Conservation (phyloP, 2,113 vertebrate genomes). For the Caretta caretta region DNA sequence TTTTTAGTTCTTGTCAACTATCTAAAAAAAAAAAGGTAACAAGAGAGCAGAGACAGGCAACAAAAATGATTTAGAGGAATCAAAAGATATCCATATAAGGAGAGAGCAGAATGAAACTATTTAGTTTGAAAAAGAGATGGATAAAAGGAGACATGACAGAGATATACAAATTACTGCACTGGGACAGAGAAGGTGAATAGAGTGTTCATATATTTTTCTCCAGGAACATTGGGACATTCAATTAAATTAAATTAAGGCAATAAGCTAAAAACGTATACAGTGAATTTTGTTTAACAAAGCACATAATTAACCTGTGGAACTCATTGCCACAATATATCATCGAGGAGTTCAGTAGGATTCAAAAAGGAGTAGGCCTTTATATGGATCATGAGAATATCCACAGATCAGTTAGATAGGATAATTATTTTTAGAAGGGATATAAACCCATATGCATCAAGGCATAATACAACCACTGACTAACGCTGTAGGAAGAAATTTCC, state of each 20-base stretch:
- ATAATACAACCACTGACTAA: background rate
- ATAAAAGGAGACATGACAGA: background rate
- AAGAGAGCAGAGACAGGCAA: background rate
- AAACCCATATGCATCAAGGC: background rate
- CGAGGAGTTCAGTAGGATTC: background rate
- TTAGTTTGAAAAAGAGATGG: background rate
- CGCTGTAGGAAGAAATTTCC: background rate
- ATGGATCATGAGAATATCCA: background rate
- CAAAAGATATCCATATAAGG: background rate
- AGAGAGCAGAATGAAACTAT: background rate
- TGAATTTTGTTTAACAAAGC: background rate
- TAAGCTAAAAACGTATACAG: background rate
- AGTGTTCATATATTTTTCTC: background rate
- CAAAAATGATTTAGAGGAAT: background rate
- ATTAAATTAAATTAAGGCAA: background rate
- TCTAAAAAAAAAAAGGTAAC: background rate
- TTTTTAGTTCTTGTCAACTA: background rate
- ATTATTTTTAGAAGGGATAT: background rate
- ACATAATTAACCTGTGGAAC: background rate
- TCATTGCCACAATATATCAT: background rate
- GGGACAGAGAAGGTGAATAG: background rate
- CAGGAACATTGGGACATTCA: background rate
- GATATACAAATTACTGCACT: rapidly evolving
- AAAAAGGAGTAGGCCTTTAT: background rate
- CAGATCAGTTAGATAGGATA: background rate